Percentiles rank a stretch among this genome's conserved stretches.
Evolutionary conservation across 2,888 invertebrate genomes (phyloP).

Genomic region (Lycocerus yunnanus): DNA sequence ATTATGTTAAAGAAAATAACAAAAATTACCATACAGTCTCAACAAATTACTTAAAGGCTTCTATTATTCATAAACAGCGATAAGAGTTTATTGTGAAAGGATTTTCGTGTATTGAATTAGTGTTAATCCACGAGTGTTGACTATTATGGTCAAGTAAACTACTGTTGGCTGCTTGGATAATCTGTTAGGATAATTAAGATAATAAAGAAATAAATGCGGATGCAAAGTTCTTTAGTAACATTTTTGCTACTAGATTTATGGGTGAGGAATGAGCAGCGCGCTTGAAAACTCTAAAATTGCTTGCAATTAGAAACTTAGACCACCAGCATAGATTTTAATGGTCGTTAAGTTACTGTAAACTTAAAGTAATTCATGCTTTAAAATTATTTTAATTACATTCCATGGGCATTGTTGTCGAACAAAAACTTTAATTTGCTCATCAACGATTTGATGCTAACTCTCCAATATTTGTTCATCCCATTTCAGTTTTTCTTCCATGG

Average conservation of each 20-base stretch:
- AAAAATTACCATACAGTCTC: not conserved
- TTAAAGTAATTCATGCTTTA: not conserved
- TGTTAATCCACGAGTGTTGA: conserved; percentile 5
- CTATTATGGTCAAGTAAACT: conserved; percentile 2
- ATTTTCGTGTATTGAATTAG: conserved; percentile 17
- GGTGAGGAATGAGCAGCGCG: not conserved
- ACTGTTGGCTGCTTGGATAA: conserved; percentile 3
- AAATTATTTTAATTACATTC: not conserved
- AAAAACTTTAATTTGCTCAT: not conserved
- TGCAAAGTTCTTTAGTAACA: not conserved
- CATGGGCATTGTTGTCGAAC: not conserved
- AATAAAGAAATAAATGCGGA: not conserved
- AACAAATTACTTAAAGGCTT: not conserved
- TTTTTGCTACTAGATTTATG: not conserved
- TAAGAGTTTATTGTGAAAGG: conserved; percentile 8
- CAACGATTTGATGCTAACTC: no score
- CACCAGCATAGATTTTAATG: not conserved
- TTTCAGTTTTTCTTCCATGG: no score
- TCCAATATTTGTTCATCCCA: no score
- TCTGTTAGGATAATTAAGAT: conserved; percentile 15
- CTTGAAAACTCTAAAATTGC: not conserved
- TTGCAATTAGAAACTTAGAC: not conserved
- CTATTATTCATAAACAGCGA: not conserved
- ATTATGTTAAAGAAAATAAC: not conserved
- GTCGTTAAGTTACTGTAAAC: not conserved